Conservation (phyloP, 2,888 invertebrate genomes). For the Tridacna crocea region DNA sequence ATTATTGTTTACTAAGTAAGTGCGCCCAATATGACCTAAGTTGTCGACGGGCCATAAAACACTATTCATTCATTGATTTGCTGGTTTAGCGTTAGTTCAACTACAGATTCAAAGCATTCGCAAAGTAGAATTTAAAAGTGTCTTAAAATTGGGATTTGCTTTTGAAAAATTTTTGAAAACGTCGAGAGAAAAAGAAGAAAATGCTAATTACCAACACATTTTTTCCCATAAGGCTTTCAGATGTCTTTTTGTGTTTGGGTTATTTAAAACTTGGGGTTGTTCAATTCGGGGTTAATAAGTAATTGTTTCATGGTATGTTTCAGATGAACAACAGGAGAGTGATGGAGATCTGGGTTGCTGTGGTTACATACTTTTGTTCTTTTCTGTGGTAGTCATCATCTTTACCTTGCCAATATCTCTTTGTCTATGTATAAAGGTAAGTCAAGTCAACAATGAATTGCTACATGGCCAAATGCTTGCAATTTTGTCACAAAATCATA, state of each 20-base stretch:
- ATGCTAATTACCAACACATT: not conserved
- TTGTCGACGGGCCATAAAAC: no score
- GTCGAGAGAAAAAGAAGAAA: not conserved
- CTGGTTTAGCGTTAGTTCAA: no score
- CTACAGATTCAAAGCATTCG: not conserved
- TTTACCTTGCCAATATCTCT: constrained; percentile 76
- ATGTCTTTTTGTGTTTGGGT: not conserved
- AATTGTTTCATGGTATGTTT: not conserved
- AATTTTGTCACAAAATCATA: no score
- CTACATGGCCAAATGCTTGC: not conserved
- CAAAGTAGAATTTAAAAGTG: not conserved
- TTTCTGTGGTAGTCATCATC: constrained; percentile 72
- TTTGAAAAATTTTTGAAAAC: not conserved
- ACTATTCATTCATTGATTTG: no score
- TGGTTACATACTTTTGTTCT: constrained; percentile 75
- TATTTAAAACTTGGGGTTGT: not conserved
- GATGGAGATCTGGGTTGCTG: constrained; percentile 69
- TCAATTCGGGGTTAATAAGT: not conserved
- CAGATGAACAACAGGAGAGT: constrained; percentile 41
- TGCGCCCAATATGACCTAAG: no score
- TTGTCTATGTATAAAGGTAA: constrained; percentile 77
- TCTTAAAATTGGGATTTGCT: no score
- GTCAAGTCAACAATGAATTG: constrained; percentile 8
- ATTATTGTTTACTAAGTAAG: no score
- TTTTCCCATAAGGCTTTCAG: constrained; percentile 1